phyloP scores from a whole-genome alignment of 2,797 vertebrate species.

The Lagorchestes hirsutus region DNA sequence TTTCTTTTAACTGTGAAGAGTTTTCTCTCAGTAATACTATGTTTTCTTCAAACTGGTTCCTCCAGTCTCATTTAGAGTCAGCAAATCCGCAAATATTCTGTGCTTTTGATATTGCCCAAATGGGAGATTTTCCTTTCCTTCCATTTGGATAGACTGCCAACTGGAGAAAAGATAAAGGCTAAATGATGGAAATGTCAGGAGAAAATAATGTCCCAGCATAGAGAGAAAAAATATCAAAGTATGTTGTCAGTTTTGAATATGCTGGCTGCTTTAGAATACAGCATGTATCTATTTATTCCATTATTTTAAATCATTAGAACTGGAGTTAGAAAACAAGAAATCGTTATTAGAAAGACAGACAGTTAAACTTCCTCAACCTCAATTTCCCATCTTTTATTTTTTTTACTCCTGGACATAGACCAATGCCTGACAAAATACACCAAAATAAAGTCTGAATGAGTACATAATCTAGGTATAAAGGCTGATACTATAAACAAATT shows the following conservation, averaged over 20 bases:
- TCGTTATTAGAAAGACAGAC: not conserved
- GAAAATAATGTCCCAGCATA: not conserved
- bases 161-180: not conserved
- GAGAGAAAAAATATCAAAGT: not conserved
- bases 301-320: conserved; percentile 29
- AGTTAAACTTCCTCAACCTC: conserved; percentile 4
- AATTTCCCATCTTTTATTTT: not conserved
- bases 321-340: not conserved
- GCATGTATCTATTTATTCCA: conserved; percentile 23
- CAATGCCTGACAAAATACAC: too few relatives aligned
- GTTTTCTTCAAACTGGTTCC: conserved; percentile 12
- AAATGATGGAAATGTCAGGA: not conserved
- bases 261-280: conserved; percentile 1
- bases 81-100: conserved; percentile 36
- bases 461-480: too few relatives aligned
- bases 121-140: conserved; percentile 30
- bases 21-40: not conserved
- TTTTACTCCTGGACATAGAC: not conserved
- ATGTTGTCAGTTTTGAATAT: not conserved
- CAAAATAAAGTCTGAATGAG: too few relatives aligned
- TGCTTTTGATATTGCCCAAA: not conserved
- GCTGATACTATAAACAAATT: too few relatives aligned
- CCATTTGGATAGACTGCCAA: rapidly evolving
- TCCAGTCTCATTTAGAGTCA: not conserved
- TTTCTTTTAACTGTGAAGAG: not conserved